A percentile compares a stretch with the other conserved stretches of the same genome.
Conservation (phyloP, 2,797 vertebrate species). For the Melanotaenia pygmaea region DNA sequence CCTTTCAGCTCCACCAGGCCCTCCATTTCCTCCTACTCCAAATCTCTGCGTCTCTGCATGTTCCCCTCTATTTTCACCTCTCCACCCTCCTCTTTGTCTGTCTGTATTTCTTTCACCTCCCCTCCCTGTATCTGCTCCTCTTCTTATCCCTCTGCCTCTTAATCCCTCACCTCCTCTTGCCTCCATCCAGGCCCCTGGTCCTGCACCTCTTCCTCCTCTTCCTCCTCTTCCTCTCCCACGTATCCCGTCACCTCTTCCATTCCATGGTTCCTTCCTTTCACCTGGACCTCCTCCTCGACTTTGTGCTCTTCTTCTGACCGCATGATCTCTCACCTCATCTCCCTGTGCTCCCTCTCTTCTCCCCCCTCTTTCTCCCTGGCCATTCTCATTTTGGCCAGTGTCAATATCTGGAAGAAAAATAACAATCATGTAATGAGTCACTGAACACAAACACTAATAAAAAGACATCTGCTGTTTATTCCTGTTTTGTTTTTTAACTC, state of each 20-base stretch:
- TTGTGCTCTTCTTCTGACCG: neutral
- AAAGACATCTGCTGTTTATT: neutral
- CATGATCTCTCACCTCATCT: neutral
- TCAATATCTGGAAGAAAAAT: constrained; percentile 32
- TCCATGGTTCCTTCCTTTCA: neutral
- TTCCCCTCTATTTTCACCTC: constrained; percentile 3
- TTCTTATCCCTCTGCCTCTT: neutral
- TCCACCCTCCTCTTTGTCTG: constrained; percentile 12
- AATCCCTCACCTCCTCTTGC: neutral
- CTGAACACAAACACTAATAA: neutral
- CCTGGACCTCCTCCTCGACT: neutral
- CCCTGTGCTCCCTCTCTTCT: neutral
- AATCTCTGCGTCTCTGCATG: constrained; percentile 11
- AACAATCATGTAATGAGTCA: constrained; percentile 1
- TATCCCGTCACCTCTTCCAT: neutral
- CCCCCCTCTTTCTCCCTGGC: neutral
- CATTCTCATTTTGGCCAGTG: constrained; percentile 31
- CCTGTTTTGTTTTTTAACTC: neutral
- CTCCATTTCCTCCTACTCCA: constrained; percentile 7
- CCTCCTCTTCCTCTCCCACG: constrained; percentile 25
- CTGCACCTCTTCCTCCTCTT: constrained; percentile 8
- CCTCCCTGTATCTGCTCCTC: neutral
- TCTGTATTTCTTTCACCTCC: constrained; percentile 1
- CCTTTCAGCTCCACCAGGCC: constrained; percentile 7
- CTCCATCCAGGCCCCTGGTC: neutral